Percentiles rank a stretch among this genome's conserved stretches.
These are phyloP conservation scores for Drosophila mercatorum DNA, from an alignment of 2,888 invertebrate genomes.

Conservation along the genomic window DNA sequence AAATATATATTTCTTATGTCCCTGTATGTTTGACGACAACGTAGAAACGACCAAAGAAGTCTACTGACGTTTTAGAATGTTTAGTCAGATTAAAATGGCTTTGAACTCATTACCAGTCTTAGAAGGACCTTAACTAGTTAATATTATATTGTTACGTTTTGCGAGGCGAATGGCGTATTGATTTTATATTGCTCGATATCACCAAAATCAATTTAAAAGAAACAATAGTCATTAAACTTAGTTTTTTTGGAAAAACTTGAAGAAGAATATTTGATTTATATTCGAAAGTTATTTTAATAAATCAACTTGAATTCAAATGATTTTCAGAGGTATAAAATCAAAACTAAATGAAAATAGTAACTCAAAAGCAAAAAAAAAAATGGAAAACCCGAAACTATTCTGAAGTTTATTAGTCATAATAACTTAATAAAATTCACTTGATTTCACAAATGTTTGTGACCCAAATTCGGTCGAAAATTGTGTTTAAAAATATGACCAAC, in stretches of 20 bases:
- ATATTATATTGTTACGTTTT: background rate
- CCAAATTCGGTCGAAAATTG: constrained; percentile 4
- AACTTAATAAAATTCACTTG: background rate
- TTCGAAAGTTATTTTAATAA: too few relatives aligned
- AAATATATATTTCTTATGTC: background rate
- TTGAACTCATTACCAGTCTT: background rate
- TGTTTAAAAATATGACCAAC: constrained; percentile 22
- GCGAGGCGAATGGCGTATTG: background rate
- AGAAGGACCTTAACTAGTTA: background rate
- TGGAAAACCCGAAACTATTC: background rate
- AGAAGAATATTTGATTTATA: too few relatives aligned
- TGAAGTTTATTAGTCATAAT: background rate
- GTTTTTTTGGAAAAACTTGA: too few relatives aligned
- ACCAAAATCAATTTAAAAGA: background rate
- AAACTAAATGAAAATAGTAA: background rate
- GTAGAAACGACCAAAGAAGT: too few relatives aligned
- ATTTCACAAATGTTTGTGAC: background rate
- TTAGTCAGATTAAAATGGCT: background rate
- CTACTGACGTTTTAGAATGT: background rate
- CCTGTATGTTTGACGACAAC: background rate
- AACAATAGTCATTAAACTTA: background rate
- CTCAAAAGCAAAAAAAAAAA: background rate
- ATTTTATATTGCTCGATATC: background rate
- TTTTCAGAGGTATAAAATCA: background rate
- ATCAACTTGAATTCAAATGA: background rate